Evolutionary conservation across 2,113 vertebrate species (phyloP).

Genomic region (Silurus glanis): DNA sequence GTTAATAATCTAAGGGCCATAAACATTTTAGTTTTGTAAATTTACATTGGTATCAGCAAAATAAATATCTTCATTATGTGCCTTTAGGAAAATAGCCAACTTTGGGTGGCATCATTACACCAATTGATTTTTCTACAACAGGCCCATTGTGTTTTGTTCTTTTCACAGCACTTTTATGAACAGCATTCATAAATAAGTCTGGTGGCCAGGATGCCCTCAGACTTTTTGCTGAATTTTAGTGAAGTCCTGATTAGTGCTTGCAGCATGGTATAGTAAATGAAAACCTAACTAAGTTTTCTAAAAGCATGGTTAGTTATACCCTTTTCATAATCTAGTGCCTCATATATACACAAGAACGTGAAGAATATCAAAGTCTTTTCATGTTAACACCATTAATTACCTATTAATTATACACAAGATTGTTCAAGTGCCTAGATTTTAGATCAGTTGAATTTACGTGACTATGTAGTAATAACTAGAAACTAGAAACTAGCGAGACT

Average conservation of each 20-base stretch:
- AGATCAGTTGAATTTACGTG: neutral
- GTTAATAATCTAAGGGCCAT: neutral
- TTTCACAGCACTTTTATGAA: neutral
- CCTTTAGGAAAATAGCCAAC: neutral
- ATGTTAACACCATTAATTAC: neutral
- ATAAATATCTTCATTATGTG: neutral
- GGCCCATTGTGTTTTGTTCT: neutral
- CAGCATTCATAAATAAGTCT: neutral
- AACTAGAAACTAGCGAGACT: neutral
- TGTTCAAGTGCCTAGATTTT: neutral
- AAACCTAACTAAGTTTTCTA: neutral
- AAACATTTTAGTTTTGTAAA: neutral
- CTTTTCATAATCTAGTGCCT: neutral
- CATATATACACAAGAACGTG: neutral
- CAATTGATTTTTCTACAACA: neutral
- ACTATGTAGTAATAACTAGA: neutral
- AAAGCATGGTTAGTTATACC: neutral
- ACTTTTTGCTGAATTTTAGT: neutral
- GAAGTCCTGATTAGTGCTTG: neutral
- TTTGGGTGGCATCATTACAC: neutral
- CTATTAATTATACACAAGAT: slow-evolving; percentile 25
- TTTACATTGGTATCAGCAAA: neutral
- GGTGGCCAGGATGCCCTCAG: neutral
- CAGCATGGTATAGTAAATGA: neutral
- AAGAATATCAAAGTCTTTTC: neutral